phyloP scores from a whole-genome alignment of 2,888 invertebrate genomes.

The Thelaira solivaga region DNA sequence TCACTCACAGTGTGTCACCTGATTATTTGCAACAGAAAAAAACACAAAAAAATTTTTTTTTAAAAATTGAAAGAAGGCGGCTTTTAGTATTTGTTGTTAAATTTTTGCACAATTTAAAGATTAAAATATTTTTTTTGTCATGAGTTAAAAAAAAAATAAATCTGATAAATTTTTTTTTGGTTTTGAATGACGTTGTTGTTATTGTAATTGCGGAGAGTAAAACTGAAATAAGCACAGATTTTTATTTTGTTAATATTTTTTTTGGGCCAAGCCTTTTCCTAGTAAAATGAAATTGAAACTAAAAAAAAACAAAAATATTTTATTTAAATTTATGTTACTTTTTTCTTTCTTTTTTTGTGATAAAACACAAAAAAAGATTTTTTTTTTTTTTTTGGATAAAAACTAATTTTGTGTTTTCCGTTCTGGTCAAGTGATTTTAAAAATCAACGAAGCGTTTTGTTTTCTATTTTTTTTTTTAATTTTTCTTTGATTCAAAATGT shows the following conservation, averaged over 20 bases:
- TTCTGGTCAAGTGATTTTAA: slow-evolving; percentile 54
- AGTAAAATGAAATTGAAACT: not conserved
- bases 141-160: slow-evolving; percentile 20
- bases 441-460: slow-evolving; percentile 41
- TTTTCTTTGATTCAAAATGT: not conserved
- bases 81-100: slow-evolving; percentile 6
- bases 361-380: not conserved
- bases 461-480: not conserved
- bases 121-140: slow-evolving; percentile 3
- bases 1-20: slow-evolving; percentile 9
- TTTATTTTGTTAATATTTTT: slow-evolving; percentile 10
- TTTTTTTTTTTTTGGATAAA: slow-evolving; percentile 7
- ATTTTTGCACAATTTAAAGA: not conserved
- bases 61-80: slow-evolving; percentile 15
- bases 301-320: not conserved
- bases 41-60: not conserved
- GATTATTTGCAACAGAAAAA: not conserved
- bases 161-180: slow-evolving; percentile 24
- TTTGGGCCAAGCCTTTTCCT: slow-evolving; percentile 53
- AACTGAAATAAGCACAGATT: not conserved
- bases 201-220: no score
- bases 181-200: no score
- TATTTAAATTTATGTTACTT: no score
- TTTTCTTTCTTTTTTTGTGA: not conserved
- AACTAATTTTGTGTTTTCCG: slow-evolving; percentile 23